These are phyloP conservation scores for Metopolophium dirhodum DNA, from an alignment of 1,140 invertebrate species.

Conservation along the genomic window DNA sequence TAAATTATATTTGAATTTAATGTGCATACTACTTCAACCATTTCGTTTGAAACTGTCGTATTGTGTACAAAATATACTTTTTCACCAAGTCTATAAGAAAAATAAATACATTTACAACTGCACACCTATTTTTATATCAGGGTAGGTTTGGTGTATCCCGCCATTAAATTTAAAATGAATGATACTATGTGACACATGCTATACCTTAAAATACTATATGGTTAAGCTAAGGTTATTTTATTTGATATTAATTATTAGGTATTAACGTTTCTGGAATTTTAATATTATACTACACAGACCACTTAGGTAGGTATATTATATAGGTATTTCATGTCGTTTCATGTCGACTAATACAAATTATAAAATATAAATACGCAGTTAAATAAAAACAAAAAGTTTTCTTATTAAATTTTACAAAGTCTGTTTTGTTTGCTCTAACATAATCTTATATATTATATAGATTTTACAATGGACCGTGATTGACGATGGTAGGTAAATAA, in stretches of 20 bases:
- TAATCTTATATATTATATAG: no score
- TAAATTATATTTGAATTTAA: conserved; percentile 58
- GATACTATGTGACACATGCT: not conserved
- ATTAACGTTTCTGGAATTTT: no score
- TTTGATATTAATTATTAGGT: not conserved
- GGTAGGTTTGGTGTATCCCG: not conserved
- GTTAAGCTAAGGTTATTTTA: not conserved
- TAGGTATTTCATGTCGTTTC: no score
- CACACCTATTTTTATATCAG: not conserved
- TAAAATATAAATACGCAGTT: no score
- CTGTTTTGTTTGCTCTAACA: no score
- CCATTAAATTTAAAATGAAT: not conserved
- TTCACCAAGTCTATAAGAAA: not conserved
- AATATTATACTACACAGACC: no score
- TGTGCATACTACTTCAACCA: conserved; percentile 59
- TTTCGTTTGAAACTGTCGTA: conserved; percentile 58
- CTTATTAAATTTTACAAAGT: no score
- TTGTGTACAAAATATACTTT: conserved; percentile 31
- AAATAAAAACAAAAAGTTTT: no score
- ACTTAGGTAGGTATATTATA: no score
- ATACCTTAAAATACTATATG: not conserved
- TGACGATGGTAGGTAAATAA: no score
- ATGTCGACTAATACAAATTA: no score
- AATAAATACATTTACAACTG: not conserved
- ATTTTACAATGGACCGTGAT: no score